Evolutionary conservation across 2,797 vertebrate species (phyloP).

Genomic region (Loriculus beryllinus): DNA sequence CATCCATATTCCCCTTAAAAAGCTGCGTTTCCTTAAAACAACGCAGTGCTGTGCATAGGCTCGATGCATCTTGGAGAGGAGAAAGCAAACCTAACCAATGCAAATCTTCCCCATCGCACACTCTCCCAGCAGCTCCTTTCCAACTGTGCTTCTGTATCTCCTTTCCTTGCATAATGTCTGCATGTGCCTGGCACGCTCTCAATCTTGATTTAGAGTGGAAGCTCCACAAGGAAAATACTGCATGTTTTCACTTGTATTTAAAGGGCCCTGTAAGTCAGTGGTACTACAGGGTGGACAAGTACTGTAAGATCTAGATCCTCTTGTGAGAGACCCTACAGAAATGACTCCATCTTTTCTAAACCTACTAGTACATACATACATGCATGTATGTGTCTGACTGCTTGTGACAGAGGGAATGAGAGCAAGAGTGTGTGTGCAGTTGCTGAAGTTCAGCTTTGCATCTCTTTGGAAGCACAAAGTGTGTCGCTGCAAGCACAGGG

Average conservation of each 20-base stretch:
- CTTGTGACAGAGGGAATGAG: not conserved
- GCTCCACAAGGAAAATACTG: not conserved
- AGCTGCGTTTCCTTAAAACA: not conserved
- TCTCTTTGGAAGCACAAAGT: not conserved
- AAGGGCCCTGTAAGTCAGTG: not conserved
- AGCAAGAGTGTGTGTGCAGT: not conserved
- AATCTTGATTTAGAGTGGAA: not conserved
- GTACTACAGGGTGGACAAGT: rapidly evolving
- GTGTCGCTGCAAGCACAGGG: not conserved
- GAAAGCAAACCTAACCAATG: not conserved
- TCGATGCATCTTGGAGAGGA: not conserved
- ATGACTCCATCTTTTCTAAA: not conserved
- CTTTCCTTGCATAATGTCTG: not conserved
- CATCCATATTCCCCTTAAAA: rapidly evolving
- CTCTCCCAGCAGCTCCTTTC: not conserved
- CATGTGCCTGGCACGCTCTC: not conserved
- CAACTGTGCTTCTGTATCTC: not conserved
- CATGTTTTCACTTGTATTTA: not conserved
- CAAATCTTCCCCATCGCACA: rapidly evolving
- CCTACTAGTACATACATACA: rapidly evolving
- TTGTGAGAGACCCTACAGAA: not conserved
- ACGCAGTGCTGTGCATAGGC: rapidly evolving
- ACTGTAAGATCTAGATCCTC: rapidly evolving
- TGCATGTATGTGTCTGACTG: not conserved
- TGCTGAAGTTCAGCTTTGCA: not conserved